phyloP scores from a whole-genome alignment of 2,797 vertebrate species.

The Myotis pilosus region DNA sequence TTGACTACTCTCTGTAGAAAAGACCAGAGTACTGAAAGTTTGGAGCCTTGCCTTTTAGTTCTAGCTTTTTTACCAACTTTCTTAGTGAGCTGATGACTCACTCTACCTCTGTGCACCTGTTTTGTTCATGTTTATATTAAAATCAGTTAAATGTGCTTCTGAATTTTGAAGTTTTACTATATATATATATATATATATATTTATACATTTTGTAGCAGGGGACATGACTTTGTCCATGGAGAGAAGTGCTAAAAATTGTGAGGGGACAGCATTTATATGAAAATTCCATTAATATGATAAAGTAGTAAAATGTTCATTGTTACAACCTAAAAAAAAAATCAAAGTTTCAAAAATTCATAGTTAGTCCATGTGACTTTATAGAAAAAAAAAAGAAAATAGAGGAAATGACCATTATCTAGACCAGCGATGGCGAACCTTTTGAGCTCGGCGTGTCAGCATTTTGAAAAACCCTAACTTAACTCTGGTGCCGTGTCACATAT shows the following conservation, averaged over 20 bases:
- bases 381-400: neutral
- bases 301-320: neutral
- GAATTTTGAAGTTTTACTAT: neutral
- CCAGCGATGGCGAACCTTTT: too few relatives aligned
- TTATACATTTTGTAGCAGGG: neutral
- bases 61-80: neutral
- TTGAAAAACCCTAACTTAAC: too few relatives aligned
- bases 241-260: neutral
- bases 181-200: neutral
- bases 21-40: neutral
- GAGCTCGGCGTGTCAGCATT: too few relatives aligned
- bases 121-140: neutral
- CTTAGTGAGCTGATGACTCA: neutral
- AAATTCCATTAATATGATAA: neutral
- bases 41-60: neutral
- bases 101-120: neutral
- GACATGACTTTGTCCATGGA: neutral
- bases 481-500: too few relatives aligned
- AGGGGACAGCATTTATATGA: neutral
- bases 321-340: neutral
- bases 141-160: neutral
- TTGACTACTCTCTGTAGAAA: neutral
- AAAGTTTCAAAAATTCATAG: neutral
- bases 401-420: neutral
- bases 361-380: neutral